phyloP scores from a whole-genome alignment of 2,888 invertebrate species.

The Amorpha juglandis region DNA sequence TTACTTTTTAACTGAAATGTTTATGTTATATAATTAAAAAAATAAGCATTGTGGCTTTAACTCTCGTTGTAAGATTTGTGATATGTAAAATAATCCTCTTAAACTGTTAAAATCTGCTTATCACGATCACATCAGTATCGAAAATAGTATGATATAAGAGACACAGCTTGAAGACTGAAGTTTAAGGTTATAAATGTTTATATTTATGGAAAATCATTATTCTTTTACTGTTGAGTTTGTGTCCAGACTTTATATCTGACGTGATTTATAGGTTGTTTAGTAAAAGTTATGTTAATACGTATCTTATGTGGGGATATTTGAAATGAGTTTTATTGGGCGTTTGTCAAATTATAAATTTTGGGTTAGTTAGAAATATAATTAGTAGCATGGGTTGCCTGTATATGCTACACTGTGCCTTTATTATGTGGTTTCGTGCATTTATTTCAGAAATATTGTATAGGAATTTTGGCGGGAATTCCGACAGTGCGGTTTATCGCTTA shows the following conservation, averaged over 20 bases:
- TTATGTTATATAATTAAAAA: too few relatives aligned
- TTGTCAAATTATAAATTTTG: too few relatives aligned
- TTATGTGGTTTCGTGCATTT: background rate
- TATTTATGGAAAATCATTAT: conserved; percentile 29
- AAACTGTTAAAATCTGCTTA: background rate
- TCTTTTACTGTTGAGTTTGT: conserved; percentile 34
- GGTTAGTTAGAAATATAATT: too few relatives aligned
- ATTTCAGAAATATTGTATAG: too few relatives aligned
- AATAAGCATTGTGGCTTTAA: too few relatives aligned
- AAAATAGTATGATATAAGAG: conserved; percentile 34
- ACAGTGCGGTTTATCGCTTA: too few relatives aligned
- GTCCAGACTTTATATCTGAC: conserved; percentile 23
- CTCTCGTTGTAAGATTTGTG: too few relatives aligned
- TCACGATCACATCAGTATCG: conserved; percentile 4
- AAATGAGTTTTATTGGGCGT: too few relatives aligned
- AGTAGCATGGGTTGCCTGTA: background rate
- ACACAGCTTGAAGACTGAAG: conserved; percentile 68
- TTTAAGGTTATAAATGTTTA: conserved; percentile 46
- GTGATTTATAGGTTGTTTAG: background rate
- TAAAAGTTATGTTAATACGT: background rate
- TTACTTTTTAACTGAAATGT: background rate
- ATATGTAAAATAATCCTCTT: too few relatives aligned
- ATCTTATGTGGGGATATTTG: conserved; percentile 5
- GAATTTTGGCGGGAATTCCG: too few relatives aligned
- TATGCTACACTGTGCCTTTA: background rate